Percentiles rank a stretch among this genome's conserved stretches.
phyloP scores from a whole-genome alignment of 2,113 vertebrate genomes.

The Haemorhous mexicanus region DNA sequence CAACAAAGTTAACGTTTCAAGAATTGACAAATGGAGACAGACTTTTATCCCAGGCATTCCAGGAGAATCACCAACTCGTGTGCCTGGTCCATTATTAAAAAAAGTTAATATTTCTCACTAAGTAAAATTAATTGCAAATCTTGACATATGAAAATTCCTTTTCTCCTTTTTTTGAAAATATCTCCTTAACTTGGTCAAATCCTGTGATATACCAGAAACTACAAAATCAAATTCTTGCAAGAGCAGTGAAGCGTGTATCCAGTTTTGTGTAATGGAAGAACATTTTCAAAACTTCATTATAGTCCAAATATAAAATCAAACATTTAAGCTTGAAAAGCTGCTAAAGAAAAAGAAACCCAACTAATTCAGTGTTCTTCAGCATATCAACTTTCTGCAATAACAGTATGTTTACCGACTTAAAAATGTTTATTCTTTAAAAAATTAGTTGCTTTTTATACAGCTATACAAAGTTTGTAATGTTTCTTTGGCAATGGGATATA shows the following conservation, averaged over 20 bases:
- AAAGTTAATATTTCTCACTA: conserved; percentile 64
- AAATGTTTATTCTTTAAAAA: conserved; percentile 85
- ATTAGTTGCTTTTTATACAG: conserved; percentile 85
- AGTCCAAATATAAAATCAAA: conserved; percentile 73
- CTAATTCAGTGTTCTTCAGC: conserved; percentile 66
- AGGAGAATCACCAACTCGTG: conserved; percentile 2
- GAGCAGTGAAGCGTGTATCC: conserved; percentile 57
- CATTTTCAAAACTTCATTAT: conserved; percentile 68
- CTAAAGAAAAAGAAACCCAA: conserved; percentile 53
- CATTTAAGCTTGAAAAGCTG: conserved; percentile 69
- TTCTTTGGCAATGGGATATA: conserved; percentile 87
- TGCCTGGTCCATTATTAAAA: conserved; percentile 58
- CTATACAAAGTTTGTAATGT: conserved; percentile 81
- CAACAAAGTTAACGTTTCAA: conserved; percentile 66
- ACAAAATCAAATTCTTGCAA: conserved; percentile 66
- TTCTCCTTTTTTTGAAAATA: conserved; percentile 65
- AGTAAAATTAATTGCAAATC: conserved; percentile 70
- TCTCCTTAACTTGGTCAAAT: conserved; percentile 70
- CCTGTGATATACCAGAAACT: conserved; percentile 68
- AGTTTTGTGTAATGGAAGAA: conserved; percentile 68
- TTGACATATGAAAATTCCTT: conserved; percentile 61
- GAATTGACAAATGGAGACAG: conserved; percentile 54
- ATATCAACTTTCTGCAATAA: conserved; percentile 73
- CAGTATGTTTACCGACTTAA: conserved; percentile 78
- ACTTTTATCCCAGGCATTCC: conserved; percentile 50